Evolutionary conservation across 2,888 invertebrate species (phyloP), one percentile per base, ranked within the genome.

Genomic region (Sesia bembeciformis): DNA sequence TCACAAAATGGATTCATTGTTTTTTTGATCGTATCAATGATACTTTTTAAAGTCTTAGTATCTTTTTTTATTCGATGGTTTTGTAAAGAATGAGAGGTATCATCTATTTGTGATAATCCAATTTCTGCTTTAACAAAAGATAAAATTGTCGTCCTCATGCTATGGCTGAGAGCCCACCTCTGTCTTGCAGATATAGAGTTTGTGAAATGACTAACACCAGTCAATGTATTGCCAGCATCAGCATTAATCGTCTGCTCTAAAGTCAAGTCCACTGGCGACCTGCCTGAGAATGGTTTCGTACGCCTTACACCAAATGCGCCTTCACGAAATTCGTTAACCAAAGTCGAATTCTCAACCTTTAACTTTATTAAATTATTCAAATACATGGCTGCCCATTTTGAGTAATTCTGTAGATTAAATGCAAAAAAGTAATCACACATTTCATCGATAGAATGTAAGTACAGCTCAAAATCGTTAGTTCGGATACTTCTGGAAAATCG

Each of bases 101-200:
- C n/a, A n/a, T 49, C 8, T 23, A 49, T 49, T 61, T 23, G 65
- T 63, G 54, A 52, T 56, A 70, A 52, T 52, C 65, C 58, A 8
- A 57, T 52, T 49, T 58, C 46, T 54, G 46, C 6, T 56, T 58
- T 60, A 39, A 56, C 51, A 58, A 46, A 5, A 39, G 61, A 46
- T 56, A 72, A 46, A 46, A 71, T 64, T 55, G 65, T 70, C 4
- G 69, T 67, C 52, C 68, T 65, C 51, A 69, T 63, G 58, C 65
- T 69, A 53, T 72, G 71, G 58, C 66, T 70, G 4, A 62, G 62
- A 4, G 65, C 65, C 70, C 70, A 72, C 55, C 70, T 57, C 60
- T 72, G 63, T 40, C 70, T 55, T 56, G 68, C 68, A 57, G 65
- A 56, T 57, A 72, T 67, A n/a, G 67, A 67, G 50, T 67, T 50